A percentile compares a stretch with the other conserved stretches of the same genome.
phyloP scores from a whole-genome alignment of 2,113 vertebrate species.

The Hemibates koningsi region DNA sequence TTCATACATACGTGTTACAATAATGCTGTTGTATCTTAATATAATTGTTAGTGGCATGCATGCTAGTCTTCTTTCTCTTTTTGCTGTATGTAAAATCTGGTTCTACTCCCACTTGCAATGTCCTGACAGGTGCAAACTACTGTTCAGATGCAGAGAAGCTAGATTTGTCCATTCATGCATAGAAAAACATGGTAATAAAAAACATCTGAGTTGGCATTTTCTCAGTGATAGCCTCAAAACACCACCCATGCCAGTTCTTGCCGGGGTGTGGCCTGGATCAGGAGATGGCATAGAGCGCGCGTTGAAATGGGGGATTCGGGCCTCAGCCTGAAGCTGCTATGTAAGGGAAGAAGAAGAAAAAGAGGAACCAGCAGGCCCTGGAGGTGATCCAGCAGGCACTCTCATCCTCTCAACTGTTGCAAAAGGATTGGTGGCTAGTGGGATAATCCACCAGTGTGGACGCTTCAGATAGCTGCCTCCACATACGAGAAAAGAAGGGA shows the following conservation, averaged over 20 bases:
- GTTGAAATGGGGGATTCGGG: slow-evolving; percentile 27
- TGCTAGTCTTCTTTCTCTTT: neutral
- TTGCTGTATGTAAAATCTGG: neutral
- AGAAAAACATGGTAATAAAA: slow-evolving; percentile 1
- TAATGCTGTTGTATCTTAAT: neutral
- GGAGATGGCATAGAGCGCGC: slow-evolving; percentile 24
- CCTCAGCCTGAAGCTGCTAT: slow-evolving; percentile 24
- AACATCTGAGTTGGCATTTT: slow-evolving; percentile 19
- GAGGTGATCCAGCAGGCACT: slow-evolving; percentile 60
- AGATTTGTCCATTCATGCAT: neutral
- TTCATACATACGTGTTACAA: slow-evolving; percentile 4
- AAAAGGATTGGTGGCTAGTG: slow-evolving; percentile 69
- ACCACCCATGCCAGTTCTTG: slow-evolving; percentile 14
- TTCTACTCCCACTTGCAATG: slow-evolving; percentile 17
- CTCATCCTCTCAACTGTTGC: slow-evolving; percentile 72
- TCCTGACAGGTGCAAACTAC: neutral
- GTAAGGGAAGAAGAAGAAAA: slow-evolving; percentile 43
- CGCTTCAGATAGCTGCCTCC: slow-evolving; percentile 66
- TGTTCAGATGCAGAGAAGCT: slow-evolving; percentile 4
- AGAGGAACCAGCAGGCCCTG: slow-evolving; percentile 43
- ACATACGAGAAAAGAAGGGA: slow-evolving; percentile 44
- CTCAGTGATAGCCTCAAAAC: slow-evolving; percentile 1
- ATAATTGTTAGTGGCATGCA: slow-evolving; percentile 10
- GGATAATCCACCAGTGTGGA: slow-evolving; percentile 67
- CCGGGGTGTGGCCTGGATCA: slow-evolving; percentile 25